Conservation (phyloP, 2,113 vertebrate species). For the Asarcornis scutulata region DNA sequence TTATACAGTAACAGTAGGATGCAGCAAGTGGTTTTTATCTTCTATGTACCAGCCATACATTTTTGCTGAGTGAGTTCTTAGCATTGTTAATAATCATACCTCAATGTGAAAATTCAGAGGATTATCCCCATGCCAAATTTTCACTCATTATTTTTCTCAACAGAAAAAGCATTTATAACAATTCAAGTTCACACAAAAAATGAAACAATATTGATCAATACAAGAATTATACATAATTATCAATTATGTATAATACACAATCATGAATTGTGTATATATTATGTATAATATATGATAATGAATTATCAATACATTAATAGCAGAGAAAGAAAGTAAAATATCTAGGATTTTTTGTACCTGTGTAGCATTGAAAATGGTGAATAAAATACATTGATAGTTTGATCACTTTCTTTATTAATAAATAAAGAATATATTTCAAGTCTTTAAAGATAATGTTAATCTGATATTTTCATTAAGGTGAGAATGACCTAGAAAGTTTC, state of each 20-base stretch:
- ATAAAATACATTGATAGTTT: not conserved
- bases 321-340: not conserved
- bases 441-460: not conserved
- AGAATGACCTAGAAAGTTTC: not conserved
- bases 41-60: not conserved
- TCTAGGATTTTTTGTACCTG: not conserved
- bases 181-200: not conserved
- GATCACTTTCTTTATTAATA: not conserved
- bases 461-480: not conserved
- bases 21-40: not conserved
- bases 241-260: too few species aligned
- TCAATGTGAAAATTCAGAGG: not conserved
- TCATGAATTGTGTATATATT: too few species aligned
- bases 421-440: not conserved
- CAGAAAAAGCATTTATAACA: not conserved
- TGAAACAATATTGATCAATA: not conserved
- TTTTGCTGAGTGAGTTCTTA: constrained; percentile 2
- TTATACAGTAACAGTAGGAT: not conserved
- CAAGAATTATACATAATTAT: not conserved
- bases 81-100: constrained; percentile 3
- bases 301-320: not conserved
- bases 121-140: not conserved
- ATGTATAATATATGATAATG: too few species aligned
- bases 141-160: not conserved
- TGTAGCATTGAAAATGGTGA: not conserved